Evolutionary conservation across 1,140 invertebrate species (phyloP).

Genomic region (Eubasilissa regina): DNA sequence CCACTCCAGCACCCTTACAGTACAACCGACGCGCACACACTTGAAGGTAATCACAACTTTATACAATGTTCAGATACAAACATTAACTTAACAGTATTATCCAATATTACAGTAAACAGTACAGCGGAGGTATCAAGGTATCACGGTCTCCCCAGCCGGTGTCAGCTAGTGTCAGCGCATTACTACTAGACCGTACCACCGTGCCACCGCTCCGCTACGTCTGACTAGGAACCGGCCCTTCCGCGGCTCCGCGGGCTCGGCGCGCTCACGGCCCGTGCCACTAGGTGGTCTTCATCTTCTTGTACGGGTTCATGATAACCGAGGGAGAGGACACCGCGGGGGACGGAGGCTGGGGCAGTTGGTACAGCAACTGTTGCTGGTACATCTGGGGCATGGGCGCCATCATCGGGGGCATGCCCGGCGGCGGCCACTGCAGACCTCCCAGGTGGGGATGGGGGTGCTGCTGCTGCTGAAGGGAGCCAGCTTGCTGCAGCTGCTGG

Average conservation of each 20-base stretch:
- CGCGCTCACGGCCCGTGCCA: constrained; percentile 50
- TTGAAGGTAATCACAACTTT: too few species aligned
- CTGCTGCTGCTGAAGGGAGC: constrained; percentile 63
- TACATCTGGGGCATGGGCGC: constrained; percentile 66
- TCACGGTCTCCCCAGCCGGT: too few species aligned
- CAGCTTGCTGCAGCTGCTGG: constrained; percentile 63
- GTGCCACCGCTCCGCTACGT: constrained; percentile 15
- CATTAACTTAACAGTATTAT: too few species aligned
- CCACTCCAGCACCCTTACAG: constrained; percentile 59
- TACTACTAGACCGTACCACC: background rate
- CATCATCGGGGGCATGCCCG: constrained; percentile 63
- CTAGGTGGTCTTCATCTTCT: constrained; percentile 91
- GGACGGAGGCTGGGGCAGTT: constrained; percentile 72
- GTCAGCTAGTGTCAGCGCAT: too few species aligned
- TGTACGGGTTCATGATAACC: constrained; percentile 84
- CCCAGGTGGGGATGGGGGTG: constrained; percentile 60
- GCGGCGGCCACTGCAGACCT: constrained; percentile 59
- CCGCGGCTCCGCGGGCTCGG: constrained; percentile 1
- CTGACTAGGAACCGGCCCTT: constrained; percentile 43
- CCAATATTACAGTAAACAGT: too few species aligned
- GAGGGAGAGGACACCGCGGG: constrained; percentile 71
- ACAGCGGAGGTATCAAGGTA: too few species aligned
- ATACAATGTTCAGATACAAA: too few species aligned
- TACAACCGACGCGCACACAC: constrained; percentile 16
- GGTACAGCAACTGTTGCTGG: constrained; percentile 74